These are phyloP conservation scores for Corythaixoides concolor DNA, from an alignment of 2,113 vertebrate species.

Conservation along the genomic window DNA sequence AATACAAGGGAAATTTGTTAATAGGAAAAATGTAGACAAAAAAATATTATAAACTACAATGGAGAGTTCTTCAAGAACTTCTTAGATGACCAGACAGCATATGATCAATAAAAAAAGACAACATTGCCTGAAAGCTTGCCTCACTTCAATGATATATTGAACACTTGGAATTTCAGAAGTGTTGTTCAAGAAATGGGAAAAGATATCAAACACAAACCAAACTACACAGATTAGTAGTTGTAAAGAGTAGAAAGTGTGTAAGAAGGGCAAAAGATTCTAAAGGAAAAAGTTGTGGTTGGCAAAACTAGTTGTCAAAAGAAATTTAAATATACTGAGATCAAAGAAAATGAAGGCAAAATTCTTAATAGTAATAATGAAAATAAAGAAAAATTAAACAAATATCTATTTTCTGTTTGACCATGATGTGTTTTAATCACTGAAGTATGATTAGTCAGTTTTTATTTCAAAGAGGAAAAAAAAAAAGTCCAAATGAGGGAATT, in stretches of 20 bases:
- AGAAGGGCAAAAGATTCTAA: neutral
- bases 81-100: neutral
- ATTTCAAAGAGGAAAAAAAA: neutral
- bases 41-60: neutral
- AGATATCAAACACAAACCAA: neutral
- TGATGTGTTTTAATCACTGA: neutral
- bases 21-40: neutral
- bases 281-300: neutral
- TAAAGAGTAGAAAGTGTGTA: neutral
- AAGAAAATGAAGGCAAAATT: neutral
- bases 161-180: neutral
- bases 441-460: neutral
- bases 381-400: neutral
- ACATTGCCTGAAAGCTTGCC: neutral
- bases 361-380: neutral
- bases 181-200: neutral
- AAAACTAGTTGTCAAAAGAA: neutral
- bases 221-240: neutral
- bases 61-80: neutral
- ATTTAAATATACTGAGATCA: neutral
- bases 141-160: neutral
- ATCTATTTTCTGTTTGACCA: neutral
- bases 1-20: neutral
- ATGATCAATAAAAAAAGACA: neutral
- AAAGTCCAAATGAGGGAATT: neutral